phyloP scores from a whole-genome alignment of 2,888 invertebrate genomes.

The Patella ulyssiponensis region DNA sequence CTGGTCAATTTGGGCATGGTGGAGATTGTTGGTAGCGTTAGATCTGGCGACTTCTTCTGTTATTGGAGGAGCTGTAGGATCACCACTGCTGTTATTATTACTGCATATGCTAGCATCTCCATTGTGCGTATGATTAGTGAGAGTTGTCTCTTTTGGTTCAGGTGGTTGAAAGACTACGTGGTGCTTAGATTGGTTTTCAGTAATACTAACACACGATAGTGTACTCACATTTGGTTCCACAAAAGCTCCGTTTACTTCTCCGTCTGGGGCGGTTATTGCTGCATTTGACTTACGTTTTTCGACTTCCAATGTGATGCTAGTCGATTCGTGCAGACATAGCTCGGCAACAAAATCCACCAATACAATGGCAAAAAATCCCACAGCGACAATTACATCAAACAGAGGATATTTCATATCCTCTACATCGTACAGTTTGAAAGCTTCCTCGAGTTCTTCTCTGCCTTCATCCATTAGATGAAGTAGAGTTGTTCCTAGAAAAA shows the following conservation, averaged over 20 bases:
- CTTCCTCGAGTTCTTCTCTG: constrained; percentile 48
- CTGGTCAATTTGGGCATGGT: neutral
- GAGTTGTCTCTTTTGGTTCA: neutral
- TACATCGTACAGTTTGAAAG: constrained; percentile 14
- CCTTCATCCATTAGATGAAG: constrained; percentile 66
- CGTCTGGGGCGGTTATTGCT: neutral
- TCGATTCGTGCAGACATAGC: neutral
- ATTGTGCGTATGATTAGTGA: neutral
- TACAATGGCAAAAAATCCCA: constrained; percentile 67
- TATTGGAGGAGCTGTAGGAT: too few species aligned
- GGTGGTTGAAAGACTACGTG: neutral
- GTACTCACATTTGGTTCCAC: neutral
- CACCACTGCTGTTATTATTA: neutral
- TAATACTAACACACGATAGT: neutral
- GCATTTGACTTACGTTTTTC: neutral
- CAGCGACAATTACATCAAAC: constrained; percentile 61
- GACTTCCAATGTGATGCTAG: neutral
- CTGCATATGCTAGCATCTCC: too few species aligned
- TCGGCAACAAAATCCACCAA: constrained; percentile 48
- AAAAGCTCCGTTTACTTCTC: neutral
- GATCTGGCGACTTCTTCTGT: neutral
- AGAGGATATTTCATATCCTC: constrained; percentile 54
- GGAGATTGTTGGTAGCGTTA: neutral
- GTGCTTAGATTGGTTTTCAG: neutral
- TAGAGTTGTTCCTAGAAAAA: constrained; percentile 68